Conservation (phyloP, 2,797 vertebrate genomes). For the Spheniscus humboldti region DNA sequence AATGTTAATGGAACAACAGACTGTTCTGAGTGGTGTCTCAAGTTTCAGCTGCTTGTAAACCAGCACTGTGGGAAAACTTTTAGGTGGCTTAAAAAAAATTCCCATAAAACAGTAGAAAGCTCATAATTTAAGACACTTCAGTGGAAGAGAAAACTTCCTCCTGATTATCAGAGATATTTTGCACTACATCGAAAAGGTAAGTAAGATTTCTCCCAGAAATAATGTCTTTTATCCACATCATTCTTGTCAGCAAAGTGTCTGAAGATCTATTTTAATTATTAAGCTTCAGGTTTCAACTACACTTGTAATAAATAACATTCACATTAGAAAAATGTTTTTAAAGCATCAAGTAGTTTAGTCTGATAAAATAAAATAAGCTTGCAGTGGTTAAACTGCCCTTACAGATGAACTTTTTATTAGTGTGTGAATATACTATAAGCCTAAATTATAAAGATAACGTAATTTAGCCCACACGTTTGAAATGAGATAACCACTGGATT, state of each 20-base stretch:
- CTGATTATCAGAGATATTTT: not conserved
- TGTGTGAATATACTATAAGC: not conserved
- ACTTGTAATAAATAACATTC: not conserved
- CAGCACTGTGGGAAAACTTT: conserved; percentile 22
- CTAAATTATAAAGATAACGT: not conserved
- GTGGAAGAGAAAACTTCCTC: not conserved
- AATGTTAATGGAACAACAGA: not conserved
- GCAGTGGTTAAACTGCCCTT: not conserved
- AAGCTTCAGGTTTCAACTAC: conserved; percentile 2
- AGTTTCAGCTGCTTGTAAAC: conserved; percentile 28
- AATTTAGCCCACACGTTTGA: not conserved
- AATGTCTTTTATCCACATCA: not conserved
- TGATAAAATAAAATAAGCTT: conserved; percentile 2
- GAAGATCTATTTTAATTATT: not conserved
- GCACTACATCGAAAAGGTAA: not conserved
- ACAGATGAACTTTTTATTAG: not conserved
- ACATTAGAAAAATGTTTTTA: conserved; percentile 15
- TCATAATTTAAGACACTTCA: conserved; percentile 2
- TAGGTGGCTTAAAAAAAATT: not conserved
- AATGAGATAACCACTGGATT: not conserved
- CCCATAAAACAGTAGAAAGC: not conserved
- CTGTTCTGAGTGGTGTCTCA: not conserved
- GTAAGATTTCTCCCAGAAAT: not conserved
- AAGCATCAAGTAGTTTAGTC: not conserved
- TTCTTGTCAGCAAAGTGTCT: not conserved